phyloP scores from a whole-genome alignment of 2,113 vertebrate species.

The Sialia sialis region DNA sequence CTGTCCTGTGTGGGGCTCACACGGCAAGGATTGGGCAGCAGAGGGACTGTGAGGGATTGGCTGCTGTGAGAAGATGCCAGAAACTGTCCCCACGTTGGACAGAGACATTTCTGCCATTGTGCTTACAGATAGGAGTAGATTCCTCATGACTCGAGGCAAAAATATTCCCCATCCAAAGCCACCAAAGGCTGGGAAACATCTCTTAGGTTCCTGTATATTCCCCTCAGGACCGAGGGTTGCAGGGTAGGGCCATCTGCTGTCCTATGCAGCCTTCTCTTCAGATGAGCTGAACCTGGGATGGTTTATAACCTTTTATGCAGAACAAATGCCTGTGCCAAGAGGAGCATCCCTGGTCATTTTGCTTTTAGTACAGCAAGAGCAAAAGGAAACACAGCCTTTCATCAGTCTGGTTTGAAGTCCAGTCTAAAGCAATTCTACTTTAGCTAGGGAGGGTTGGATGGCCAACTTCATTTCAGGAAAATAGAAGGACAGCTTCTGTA shows the following conservation, averaged over 20 bases:
- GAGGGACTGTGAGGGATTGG: neutral
- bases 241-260: neutral
- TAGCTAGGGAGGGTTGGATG: neutral
- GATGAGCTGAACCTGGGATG: neutral
- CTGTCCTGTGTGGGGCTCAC: neutral
- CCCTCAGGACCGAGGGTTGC: neutral
- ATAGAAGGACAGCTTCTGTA: neutral
- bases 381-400: neutral
- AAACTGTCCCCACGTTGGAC: neutral
- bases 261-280: neutral
- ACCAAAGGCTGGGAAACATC: neutral
- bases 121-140: neutral
- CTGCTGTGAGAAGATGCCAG: neutral
- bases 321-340: neutral
- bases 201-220: neutral
- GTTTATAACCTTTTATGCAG: neutral
- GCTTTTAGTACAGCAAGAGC: neutral
- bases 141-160: neutral
- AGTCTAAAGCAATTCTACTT: neutral
- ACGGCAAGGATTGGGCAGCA: fast-evolving
- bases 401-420: neutral
- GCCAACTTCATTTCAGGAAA: neutral
- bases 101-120: neutral
- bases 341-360: neutral
- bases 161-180: neutral